Conservation (phyloP, 2,888 invertebrate species). For the Archips crataeganus region DNA sequence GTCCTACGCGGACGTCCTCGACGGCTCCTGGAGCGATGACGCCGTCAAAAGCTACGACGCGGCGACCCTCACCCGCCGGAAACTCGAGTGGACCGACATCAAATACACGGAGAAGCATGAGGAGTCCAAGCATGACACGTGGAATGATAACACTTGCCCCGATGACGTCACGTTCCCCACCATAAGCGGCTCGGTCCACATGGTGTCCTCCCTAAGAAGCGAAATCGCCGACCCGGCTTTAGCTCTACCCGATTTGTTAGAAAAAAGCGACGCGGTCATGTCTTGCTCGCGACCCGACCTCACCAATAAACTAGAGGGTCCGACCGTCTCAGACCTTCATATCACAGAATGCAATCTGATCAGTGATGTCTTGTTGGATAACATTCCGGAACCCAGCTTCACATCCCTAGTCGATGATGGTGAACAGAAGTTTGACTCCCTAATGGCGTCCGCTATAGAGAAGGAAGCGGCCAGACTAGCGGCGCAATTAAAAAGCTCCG, state of each 20-base stretch:
- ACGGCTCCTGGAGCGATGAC: slow-evolving; percentile 72
- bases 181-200: slow-evolving; percentile 91
- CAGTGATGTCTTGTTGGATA: slow-evolving; percentile 58
- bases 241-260: slow-evolving; percentile 75
- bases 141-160: slow-evolving; percentile 93
- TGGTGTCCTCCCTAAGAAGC: slow-evolving; percentile 89
- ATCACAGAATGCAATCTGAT: slow-evolving; percentile 50
- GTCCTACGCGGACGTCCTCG: slow-evolving; percentile 76
- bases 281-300: slow-evolving; percentile 71
- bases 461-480: slow-evolving; percentile 90
- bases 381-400: slow-evolving; percentile 68
- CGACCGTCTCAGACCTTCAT: slow-evolving; percentile 55
- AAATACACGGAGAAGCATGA: slow-evolving; percentile 52
- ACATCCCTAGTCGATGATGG: slow-evolving; percentile 80
- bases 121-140: slow-evolving; percentile 86
- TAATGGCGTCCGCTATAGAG: slow-evolving; percentile 91
- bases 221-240: slow-evolving; percentile 76
- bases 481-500: slow-evolving; percentile 69
- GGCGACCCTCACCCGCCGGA: slow-evolving; percentile 56
- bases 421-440: slow-evolving; percentile 83
- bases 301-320: slow-evolving; percentile 68
- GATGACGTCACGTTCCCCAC: slow-evolving; percentile 94
- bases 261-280: slow-evolving; percentile 67
- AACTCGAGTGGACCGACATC: slow-evolving; percentile 70
- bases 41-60: slow-evolving; percentile 49